Base-by-base conservation (phyloP, 2,797 vertebrate species). In the Manis crassicaudata region DNA sequence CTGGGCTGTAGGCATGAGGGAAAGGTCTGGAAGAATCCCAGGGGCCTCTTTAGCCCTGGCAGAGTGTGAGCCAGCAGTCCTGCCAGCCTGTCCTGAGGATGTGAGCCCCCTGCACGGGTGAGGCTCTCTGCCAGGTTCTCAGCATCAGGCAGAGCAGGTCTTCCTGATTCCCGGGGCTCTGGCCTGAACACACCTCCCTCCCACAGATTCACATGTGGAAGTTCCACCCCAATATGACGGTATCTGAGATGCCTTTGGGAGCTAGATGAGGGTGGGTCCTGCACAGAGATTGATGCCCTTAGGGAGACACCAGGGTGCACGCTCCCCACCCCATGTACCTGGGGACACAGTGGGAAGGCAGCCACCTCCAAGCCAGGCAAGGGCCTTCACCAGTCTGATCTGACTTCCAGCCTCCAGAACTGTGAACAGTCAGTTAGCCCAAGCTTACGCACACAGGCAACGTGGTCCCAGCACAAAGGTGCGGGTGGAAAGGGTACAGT, bases 391-490 rank as follows among this genome's bases (percentile, higher is more conserved):
- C 29, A 17, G 75, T 25, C 20, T 27, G 46, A 14, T 2, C 81
- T 18, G 77, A 6, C 35, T 7, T 60, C 6, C 5, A 6, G 40
- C 23, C 43, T 23, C 67, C 67, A 54, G 56, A 32, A 10, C 40
- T 0, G 56, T 27, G 37, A 32, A 54, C 50, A 73, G 32, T 14
- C 37, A 8, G 35, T 16, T 10, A 14, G 91, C 87, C 50, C 5
- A 18, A 37, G 35, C 11, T 58, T 7, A n/a, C 1, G 2, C 5
- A 10, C 6, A 3, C 4, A 13, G 12, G 4, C 6, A 7, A 35
- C 0, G 0, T 0, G 56, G 89, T 17, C 37, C 52, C 37, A 5
- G 37, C 3, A 1, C 6, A 5, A 18, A 79, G 73, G 5, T 0
- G 5, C 1, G 18, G 23, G 35, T 1, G 37, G 50, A 4, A n/a